Conservation (phyloP, 2,888 invertebrate genomes). For the Trilocha varians region DNA sequence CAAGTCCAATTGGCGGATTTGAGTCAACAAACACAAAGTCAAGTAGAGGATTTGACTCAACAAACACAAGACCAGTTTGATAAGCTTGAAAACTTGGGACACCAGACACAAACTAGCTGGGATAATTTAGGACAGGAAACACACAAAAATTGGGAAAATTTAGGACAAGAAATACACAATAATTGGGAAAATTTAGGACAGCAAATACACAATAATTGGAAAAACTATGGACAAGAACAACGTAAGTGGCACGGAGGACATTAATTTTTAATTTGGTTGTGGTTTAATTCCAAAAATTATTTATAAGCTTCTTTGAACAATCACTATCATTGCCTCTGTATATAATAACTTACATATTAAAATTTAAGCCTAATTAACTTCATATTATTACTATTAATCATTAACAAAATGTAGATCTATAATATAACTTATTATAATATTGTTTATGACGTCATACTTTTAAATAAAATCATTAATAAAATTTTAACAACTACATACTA, state of each 20-base stretch:
- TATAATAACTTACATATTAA: too few relatives aligned
- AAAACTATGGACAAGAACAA: conserved; percentile 6
- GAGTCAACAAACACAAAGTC: conserved; percentile 22
- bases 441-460: too few relatives aligned
- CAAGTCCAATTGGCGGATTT: not conserved
- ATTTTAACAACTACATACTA: too few relatives aligned
- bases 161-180: conserved; percentile 20
- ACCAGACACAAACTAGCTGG: too few relatives aligned
- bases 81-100: not conserved
- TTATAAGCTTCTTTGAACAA: too few relatives aligned
- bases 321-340: too few relatives aligned
- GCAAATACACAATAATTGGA: conserved; percentile 22
- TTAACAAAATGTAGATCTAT: too few relatives aligned
- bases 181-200: conserved; percentile 14
- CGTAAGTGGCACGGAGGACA: conserved; percentile 4
- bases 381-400: too few relatives aligned
- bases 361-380: too few relatives aligned
- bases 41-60: conserved; percentile 10
- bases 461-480: too few relatives aligned
- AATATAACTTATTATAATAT: too few relatives aligned
- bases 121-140: not conserved
- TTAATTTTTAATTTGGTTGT: not conserved
- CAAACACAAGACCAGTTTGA: not conserved
- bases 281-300: not conserved
- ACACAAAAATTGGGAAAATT: not conserved